phyloP scores from a whole-genome alignment of 2,888 invertebrate species.

The Xylocampa areola region DNA sequence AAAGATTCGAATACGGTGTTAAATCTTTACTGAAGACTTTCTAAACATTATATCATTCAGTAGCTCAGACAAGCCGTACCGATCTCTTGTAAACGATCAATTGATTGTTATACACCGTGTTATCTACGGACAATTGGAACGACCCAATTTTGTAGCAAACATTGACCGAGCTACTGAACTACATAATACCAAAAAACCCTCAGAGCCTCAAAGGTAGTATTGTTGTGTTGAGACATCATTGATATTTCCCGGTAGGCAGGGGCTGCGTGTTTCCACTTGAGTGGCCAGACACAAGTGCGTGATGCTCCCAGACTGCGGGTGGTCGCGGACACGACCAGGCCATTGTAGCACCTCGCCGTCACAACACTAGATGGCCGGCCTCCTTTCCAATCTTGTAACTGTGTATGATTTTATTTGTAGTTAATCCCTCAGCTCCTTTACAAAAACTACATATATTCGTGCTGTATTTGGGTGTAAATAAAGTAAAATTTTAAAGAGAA shows the following conservation, averaged over 20 bases:
- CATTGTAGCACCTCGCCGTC: constrained; percentile 74
- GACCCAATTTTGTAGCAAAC: constrained; percentile 74
- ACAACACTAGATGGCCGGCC: constrained; percentile 71
- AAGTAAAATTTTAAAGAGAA: constrained; percentile 18
- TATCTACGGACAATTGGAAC: constrained; percentile 77
- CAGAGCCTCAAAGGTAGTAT: constrained; percentile 64
- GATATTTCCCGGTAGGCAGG: constrained; percentile 74
- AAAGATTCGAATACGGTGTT: constrained; percentile 58
- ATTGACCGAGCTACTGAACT: constrained; percentile 75
- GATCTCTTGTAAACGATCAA: constrained; percentile 64
- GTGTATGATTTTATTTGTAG: constrained; percentile 37
- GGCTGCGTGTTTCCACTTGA: constrained; percentile 76
- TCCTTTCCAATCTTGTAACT: constrained; percentile 54
- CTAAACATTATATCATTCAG: constrained; percentile 65
- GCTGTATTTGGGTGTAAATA: constrained; percentile 29
- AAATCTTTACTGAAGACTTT: constrained; percentile 67
- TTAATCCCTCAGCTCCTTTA: constrained; percentile 35
- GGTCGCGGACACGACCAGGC: constrained; percentile 65
- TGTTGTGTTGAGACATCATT: constrained; percentile 71
- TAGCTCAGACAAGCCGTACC: constrained; percentile 53
- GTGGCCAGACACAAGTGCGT: constrained; percentile 71
- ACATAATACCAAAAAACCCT: constrained; percentile 65
- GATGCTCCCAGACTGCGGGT: constrained; percentile 78
- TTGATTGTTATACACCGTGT: constrained; percentile 70
- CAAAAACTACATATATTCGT: constrained; percentile 41